These are phyloP conservation scores for Thera britannica DNA, from an alignment of 2,888 invertebrate species.

Conservation along the genomic window DNA sequence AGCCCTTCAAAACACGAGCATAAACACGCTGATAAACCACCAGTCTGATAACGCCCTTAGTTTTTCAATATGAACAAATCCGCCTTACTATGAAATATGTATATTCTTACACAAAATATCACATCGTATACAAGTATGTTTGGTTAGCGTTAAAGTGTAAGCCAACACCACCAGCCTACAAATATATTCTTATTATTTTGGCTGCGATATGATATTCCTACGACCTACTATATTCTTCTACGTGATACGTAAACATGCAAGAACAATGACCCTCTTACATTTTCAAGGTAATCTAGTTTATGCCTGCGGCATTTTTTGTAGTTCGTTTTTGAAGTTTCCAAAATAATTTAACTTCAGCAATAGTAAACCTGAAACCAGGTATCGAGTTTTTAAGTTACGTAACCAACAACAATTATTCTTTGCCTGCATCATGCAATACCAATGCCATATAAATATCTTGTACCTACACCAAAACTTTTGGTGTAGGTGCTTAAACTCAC, in stretches of 20 bases:
- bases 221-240: constrained; percentile 9
- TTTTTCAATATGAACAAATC: no score
- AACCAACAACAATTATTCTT: not conserved
- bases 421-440: not conserved
- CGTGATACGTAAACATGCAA: constrained; percentile 21
- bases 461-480: not conserved
- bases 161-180: constrained; percentile 18
- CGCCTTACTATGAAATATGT: no score
- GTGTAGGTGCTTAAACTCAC: not conserved
- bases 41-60: no score
- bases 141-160: constrained; percentile 7
- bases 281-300: constrained; percentile 27
- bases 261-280: constrained; percentile 28
- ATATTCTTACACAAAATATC: no score
- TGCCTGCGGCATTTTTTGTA: constrained; percentile 5
- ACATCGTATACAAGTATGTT: not conserved
- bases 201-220: not conserved
- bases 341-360: constrained; percentile 28
- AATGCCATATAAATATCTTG: not conserved
- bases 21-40: no score
- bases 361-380: constrained; percentile 21
- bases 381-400: not conserved
- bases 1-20: no score
- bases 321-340: constrained; percentile 24
- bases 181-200: constrained; percentile 30